Base-by-base conservation (phyloP, 2,888 invertebrate genomes). In the Geotrupes spiniger region DNA sequence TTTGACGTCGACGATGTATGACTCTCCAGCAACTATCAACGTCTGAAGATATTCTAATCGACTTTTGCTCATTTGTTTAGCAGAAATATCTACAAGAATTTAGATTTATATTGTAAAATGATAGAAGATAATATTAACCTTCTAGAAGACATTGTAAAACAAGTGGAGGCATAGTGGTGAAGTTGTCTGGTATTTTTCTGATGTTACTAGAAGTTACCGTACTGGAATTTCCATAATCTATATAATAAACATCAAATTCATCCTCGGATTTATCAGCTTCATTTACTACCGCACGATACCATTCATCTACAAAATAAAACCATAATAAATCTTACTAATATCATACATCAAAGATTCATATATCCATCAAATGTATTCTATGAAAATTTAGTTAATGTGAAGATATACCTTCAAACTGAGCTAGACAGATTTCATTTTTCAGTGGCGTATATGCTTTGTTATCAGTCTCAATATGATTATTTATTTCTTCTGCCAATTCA, bases 161-260 rank as follows among this genome's bases (percentile, higher is more conserved):
- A n/a, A 42, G 4, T 16, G 45, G 43, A 1, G 63, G 62, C 38
- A 61, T 51, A 1, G 51, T 41, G 11, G 52, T 56, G 25, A 63
- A 53, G 25, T 63, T 49, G 16, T 37, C 37, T 2, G 64, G 60
- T 6, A 68, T 57, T 45, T 55, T 61, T 39, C 69, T 55, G 17
- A 70, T 52, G 28, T 64, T 42, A 5, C 47, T 40, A 1, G 49
- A 50, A 6, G 52, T 46, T 1, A 63, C 49, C 0, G 10, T 46
- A 12, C 51, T 54, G 9, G 51, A 28, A 42, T 63, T 66, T 2
- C 70, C 70, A 54, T 61, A 69, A 59, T 70, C 70, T 2, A 69
- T 56, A 40, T 59, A 66, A 27, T 53, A 53, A 4, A 66, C 54
- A 8, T 49, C 33, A 25, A 46, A 56, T 4, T 10, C 40, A 10